Percentiles rank a stretch among this genome's conserved stretches.
Evolutionary conservation across 2,797 vertebrate genomes (phyloP).

Genomic region (Acrossocheilus fasciatus): DNA sequence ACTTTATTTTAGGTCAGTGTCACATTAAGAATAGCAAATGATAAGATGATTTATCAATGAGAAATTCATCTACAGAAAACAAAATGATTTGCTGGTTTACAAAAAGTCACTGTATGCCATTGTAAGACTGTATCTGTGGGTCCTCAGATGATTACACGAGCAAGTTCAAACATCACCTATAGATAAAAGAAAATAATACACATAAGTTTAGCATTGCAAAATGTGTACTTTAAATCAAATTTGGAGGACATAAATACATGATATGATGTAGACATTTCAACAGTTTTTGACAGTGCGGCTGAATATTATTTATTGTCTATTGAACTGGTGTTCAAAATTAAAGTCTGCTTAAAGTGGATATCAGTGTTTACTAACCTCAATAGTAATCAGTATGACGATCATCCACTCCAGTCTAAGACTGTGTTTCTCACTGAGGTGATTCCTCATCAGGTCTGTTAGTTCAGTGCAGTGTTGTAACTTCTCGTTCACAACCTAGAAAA

Average conservation of each 20-base stretch:
- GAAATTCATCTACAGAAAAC: slow-evolving; percentile 1
- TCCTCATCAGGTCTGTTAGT: slow-evolving; percentile 95
- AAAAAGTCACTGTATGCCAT: not conserved
- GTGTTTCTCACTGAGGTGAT: slow-evolving; percentile 94
- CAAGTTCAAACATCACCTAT: slow-evolving; percentile 96
- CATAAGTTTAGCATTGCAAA: not conserved
- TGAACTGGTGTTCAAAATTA: not conserved
- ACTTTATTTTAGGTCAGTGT: slow-evolving; percentile 1
- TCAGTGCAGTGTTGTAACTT: slow-evolving; percentile 97
- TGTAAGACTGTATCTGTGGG: not conserved
- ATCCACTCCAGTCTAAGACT: slow-evolving; percentile 95
- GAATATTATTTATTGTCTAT: not conserved
- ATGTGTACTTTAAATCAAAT: not conserved
- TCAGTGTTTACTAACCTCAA: slow-evolving; percentile 84
- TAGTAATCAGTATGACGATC: slow-evolving; percentile 97
- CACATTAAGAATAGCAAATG: not conserved
- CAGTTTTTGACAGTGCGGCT: not conserved
- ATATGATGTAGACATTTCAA: not conserved
- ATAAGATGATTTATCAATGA: not conserved
- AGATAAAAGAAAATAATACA: slow-evolving; percentile 59
- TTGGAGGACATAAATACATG: not conserved
- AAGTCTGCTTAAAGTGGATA: not conserved
- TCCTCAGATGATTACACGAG: slow-evolving; percentile 87
- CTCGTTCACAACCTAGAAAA: slow-evolving; percentile 92
- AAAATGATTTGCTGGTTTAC: not conserved